Conservation (phyloP, 2,797 vertebrate genomes). For the Bradypodion ventrale region DNA sequence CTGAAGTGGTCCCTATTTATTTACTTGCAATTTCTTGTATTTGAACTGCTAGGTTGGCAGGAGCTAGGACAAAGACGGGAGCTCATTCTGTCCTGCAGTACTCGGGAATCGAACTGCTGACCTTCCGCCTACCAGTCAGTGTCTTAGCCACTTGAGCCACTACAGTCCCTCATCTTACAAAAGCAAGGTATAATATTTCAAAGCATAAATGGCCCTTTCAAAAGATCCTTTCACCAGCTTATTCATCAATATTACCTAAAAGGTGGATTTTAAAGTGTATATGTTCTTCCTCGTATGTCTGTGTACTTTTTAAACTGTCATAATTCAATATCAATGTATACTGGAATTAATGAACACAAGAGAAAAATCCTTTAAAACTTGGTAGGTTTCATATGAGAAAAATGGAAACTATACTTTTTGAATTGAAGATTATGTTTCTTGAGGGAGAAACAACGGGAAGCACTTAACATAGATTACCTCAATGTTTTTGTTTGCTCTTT, state of each 20-base stretch:
- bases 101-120: too few relatives aligned
- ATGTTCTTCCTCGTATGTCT: slow-evolving; percentile 6
- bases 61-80: too few relatives aligned
- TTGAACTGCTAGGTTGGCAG: too few relatives aligned
- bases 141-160: too few relatives aligned
- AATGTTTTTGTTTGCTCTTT: background rate
- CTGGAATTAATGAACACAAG: background rate
- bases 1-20: too few relatives aligned
- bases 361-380: background rate
- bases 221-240: slow-evolving; percentile 14
- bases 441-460: background rate
- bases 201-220: background rate
- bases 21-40: too few relatives aligned
- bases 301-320: background rate
- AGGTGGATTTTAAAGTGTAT: slow-evolving; percentile 28
- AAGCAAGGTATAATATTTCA: slow-evolving; percentile 2
- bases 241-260: slow-evolving; percentile 15
- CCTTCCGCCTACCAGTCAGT: too few relatives aligned
- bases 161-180: too few relatives aligned
- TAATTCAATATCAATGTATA: background rate
- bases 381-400: background rate
- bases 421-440: background rate
- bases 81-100: too few relatives aligned
- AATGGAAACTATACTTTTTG: background rate
- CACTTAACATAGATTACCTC: background rate